phyloP scores from a whole-genome alignment of 2,797 vertebrate genomes.

The Mormyrops boulengeri region DNA sequence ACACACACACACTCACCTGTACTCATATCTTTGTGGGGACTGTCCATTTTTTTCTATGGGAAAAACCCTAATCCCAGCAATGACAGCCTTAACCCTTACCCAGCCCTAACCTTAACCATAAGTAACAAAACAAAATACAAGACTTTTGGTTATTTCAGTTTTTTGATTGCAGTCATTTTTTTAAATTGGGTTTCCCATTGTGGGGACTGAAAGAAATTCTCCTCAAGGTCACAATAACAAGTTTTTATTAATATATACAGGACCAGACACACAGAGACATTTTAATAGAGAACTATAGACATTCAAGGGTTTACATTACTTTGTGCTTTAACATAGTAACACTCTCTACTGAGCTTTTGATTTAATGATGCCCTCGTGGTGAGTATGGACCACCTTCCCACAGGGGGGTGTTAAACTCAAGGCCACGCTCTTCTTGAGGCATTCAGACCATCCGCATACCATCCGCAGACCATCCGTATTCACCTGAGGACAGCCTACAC shows the following conservation, averaged over 20 bases:
- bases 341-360: not conserved
- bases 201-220: not conserved
- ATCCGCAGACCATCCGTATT: not conserved
- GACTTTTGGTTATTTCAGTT: not conserved
- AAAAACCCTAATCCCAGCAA: not conserved
- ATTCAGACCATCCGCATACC: not conserved
- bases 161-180: not conserved
- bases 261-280: not conserved
- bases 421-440: not conserved
- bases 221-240: not conserved
- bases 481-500: not conserved
- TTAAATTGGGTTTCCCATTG: not conserved
- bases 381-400: not conserved
- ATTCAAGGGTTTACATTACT: not conserved
- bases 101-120: not conserved
- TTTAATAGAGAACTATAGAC: not conserved
- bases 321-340: not conserved
- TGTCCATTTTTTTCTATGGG: not conserved
- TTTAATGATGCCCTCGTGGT: not conserved
- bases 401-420: not conserved
- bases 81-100: not conserved
- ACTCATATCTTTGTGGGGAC: not conserved
- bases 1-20: not conserved
- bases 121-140: not conserved
- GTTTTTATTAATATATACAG: not conserved